Evolutionary conservation across 2,113 vertebrate genomes (phyloP).

Genomic region (Sinocyclocheilus grahami): DNA sequence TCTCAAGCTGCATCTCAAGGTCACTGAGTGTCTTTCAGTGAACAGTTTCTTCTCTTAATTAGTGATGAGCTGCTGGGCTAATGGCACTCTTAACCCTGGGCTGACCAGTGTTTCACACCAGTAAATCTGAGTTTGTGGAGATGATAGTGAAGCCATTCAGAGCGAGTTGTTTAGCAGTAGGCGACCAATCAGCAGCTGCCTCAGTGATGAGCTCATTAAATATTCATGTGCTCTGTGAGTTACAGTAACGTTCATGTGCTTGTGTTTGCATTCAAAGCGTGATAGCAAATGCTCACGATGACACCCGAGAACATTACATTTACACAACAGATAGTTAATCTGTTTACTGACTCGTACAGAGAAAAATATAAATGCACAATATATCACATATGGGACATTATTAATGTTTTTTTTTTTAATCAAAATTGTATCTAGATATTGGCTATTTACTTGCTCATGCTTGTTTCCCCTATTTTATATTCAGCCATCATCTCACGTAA

Average conservation of each 20-base stretch:
- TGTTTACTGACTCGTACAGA: background rate
- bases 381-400: background rate
- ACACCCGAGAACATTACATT: no score
- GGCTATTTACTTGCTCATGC: background rate
- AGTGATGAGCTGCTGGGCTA: background rate
- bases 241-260: background rate
- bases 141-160: background rate
- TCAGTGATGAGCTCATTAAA: slow-evolving; percentile 5
- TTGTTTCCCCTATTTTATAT: background rate
- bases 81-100: background rate
- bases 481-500: no score
- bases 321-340: background rate
- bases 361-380: background rate
- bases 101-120: background rate
- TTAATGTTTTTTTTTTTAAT: no score
- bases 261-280: background rate
- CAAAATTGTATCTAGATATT: background rate
- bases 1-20: background rate
- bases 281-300: background rate
- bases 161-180: background rate
- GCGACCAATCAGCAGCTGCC: background rate
- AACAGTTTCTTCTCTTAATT: background rate
- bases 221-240: background rate
- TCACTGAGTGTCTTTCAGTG: background rate
- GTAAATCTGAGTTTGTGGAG: background rate